Conservation (phyloP, 2,113 vertebrate genomes). For the Podarcis cretensis region DNA sequence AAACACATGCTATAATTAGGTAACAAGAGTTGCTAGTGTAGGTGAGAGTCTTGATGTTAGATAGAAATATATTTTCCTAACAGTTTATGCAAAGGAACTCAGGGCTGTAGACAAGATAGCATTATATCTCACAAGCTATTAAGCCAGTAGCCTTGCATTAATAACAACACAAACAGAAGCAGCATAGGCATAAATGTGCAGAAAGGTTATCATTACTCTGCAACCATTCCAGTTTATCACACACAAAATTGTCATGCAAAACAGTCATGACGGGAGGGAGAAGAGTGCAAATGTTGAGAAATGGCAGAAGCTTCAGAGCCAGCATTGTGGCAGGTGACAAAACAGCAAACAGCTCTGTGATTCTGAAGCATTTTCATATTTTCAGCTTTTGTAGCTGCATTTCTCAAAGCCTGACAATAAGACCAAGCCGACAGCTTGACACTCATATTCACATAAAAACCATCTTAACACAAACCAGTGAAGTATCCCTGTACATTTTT, state of each 20-base stretch:
- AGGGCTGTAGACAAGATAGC: slow-evolving; percentile 42
- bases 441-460: slow-evolving; percentile 36
- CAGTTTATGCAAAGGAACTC: slow-evolving; percentile 42
- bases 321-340: too few species aligned
- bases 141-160: slow-evolving; percentile 42
- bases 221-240: slow-evolving; percentile 60
- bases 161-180: slow-evolving; percentile 64
- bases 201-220: slow-evolving; percentile 69
- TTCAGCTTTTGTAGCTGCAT: slow-evolving; percentile 63
- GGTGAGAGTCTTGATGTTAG: slow-evolving; percentile 45
- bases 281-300: neutral
- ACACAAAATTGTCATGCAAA: slow-evolving; percentile 33
- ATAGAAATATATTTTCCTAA: slow-evolving; percentile 47
- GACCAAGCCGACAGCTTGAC: slow-evolving; percentile 67
- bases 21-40: slow-evolving; percentile 41
- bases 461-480: neutral
- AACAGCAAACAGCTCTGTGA: too few species aligned
- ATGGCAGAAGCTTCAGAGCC: too few species aligned
- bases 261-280: slow-evolving; percentile 5
- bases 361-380: too few species aligned
- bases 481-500: neutral
- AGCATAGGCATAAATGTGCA: slow-evolving; percentile 73
- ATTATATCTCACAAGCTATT: slow-evolving; percentile 43
- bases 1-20: slow-evolving; percentile 44
- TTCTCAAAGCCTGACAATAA: slow-evolving; percentile 73